phyloP scores from a whole-genome alignment of 2,113 vertebrate species.

The Tapirus terrestris region DNA sequence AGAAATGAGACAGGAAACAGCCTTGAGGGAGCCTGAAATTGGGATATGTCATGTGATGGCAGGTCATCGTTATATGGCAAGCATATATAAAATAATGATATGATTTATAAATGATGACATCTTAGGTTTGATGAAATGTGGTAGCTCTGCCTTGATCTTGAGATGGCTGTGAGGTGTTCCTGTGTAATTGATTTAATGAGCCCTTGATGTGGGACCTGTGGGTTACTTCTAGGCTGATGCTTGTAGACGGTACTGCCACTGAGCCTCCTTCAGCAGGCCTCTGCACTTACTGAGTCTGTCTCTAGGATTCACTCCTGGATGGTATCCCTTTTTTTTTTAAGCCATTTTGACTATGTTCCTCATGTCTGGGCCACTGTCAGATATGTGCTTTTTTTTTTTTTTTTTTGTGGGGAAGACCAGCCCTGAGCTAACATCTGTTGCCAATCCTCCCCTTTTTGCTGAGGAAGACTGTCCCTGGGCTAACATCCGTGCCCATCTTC shows the following conservation, averaged over 20 bases:
- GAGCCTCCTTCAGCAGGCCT: not conserved
- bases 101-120: conserved; percentile 11
- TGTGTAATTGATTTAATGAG: conserved; percentile 42
- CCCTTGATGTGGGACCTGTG: not conserved
- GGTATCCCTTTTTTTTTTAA: not conserved
- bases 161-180: not conserved
- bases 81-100: not conserved
- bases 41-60: not conserved
- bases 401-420: no score
- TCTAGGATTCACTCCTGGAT: conserved; percentile 34
- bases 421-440: no score
- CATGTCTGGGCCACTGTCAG: not conserved
- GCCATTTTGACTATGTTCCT: not conserved
- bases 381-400: conserved; percentile 63
- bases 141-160: conserved; percentile 19
- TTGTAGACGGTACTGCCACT: not conserved
- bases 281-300: not conserved
- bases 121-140: not conserved
- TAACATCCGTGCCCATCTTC: no score
- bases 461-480: no score
- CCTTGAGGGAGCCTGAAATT: not conserved
- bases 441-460: no score
- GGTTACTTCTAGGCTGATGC: not conserved
- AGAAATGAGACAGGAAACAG: not conserved
- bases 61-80: not conserved